Evolutionary conservation across 2,113 vertebrate genomes (phyloP).

Genomic region (Leptocoma aspasia): DNA sequence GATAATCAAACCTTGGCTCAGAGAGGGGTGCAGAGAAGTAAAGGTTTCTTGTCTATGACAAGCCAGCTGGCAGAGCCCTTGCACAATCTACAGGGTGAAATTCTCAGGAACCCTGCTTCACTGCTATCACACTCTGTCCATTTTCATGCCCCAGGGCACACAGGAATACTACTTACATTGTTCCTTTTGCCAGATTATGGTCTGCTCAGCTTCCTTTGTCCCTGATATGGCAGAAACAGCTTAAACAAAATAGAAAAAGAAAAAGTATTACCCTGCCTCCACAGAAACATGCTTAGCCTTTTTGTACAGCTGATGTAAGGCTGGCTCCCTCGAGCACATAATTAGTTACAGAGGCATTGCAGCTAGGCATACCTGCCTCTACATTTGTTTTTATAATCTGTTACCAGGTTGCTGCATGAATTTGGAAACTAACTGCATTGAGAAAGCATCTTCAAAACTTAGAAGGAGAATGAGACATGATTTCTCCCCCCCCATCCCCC

Average conservation of each 20-base stretch:
- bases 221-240: neutral
- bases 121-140: neutral
- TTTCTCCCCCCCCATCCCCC: rapidly evolving
- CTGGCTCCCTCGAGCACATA: neutral
- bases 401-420: neutral
- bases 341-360: neutral
- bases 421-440: neutral
- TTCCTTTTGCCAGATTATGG: neutral
- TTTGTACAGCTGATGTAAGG: neutral
- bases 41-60: neutral
- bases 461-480: neutral
- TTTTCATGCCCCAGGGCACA: neutral
- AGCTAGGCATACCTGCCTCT: neutral
- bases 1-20: neutral
- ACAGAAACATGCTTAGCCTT: neutral
- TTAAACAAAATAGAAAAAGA: neutral
- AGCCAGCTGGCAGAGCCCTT: neutral
- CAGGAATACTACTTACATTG: neutral
- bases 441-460: neutral
- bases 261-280: neutral
- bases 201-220: neutral
- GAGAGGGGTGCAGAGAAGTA: neutral
- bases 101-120: neutral
- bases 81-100: neutral
- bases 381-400: neutral